Evolutionary conservation across 2,888 invertebrate species (phyloP), one percentile per base, ranked within the genome.

Genomic region (Hypomecis atomaria): DNA sequence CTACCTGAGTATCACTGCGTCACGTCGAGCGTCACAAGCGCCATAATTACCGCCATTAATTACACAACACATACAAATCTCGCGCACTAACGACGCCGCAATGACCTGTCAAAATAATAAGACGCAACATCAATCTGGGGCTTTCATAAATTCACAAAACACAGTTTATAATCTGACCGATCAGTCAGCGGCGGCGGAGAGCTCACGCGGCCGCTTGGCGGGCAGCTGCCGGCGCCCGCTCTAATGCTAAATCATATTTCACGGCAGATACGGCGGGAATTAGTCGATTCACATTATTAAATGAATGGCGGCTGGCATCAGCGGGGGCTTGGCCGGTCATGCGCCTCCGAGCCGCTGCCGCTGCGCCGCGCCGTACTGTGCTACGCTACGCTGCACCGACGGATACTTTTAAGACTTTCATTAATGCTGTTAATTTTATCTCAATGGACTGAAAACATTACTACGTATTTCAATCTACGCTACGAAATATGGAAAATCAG

Each of bases 61-160:
- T 56, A 71, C 52, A 11, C 52, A 4, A n/a, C 36, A 61, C 56
- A n/a, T 13, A 23, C 62, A 52, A 54, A 62, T 45, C 59, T 59
- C 75, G 74, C 75, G 71, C 78, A 79, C 78, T 76, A 79, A 77
- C 78, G 73, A 77, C 75, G 71, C 77, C 72, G 75, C 78, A 85
- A 85, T 84, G 83, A 85, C 78, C 86, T 83, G 86, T 87, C 87
- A 85, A 78, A 89, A 87, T 89, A 87, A 87, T 88, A 89, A 89
- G 86, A 87, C 83, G 77, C 69, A 71, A 72, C 82, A 87, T 89
- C 83, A 86, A 89, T 89, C 80, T 82, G 76, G 78, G 79, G 76
- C 79, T 79, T 71, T 80, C 83, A 85, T 85, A 83, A 85, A 84
- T 86, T 84, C 65, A 75, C 67, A 72, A 78, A 84, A 84, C 84